Conservation (phyloP, 2,797 vertebrate genomes). For the Spondyliosoma cantharus region DNA sequence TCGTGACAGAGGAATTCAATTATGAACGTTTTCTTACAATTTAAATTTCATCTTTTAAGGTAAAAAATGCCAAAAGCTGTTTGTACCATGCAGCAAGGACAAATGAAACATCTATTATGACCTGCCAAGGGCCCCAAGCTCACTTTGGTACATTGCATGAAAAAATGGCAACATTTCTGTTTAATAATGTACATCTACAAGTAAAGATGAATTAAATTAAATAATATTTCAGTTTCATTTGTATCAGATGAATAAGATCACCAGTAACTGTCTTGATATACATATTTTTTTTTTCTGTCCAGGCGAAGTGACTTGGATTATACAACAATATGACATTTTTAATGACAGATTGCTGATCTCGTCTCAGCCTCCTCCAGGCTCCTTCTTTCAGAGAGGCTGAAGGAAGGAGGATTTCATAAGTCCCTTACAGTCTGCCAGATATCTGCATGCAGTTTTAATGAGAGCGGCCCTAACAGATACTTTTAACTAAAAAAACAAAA, state of each 20-base stretch:
- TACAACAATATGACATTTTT: conserved; percentile 7
- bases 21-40: not conserved
- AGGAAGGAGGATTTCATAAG: conserved; percentile 44
- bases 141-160: too few species aligned
- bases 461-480: conserved; percentile 32
- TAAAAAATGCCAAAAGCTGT: not conserved
- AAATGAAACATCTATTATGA: too few species aligned
- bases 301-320: conserved; percentile 4
- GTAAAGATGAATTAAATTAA: too few species aligned
- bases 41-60: not conserved
- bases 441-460: conserved; percentile 64
- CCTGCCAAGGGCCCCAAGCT: too few species aligned
- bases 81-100: not conserved
- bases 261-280: not conserved
- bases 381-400: conserved; percentile 8
- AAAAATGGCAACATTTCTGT: too few species aligned
- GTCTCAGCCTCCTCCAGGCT: conserved; percentile 31
- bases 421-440: conserved; percentile 41
- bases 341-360: conserved; percentile 38
- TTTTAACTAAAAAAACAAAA: conserved; percentile 48
- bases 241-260: not conserved
- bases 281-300: not conserved
- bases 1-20: not conserved
- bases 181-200: too few species aligned
- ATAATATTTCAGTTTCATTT: not conserved